Base-by-base conservation (phyloP, 2,797 vertebrate species). In the Acanthurus tractus region DNA sequence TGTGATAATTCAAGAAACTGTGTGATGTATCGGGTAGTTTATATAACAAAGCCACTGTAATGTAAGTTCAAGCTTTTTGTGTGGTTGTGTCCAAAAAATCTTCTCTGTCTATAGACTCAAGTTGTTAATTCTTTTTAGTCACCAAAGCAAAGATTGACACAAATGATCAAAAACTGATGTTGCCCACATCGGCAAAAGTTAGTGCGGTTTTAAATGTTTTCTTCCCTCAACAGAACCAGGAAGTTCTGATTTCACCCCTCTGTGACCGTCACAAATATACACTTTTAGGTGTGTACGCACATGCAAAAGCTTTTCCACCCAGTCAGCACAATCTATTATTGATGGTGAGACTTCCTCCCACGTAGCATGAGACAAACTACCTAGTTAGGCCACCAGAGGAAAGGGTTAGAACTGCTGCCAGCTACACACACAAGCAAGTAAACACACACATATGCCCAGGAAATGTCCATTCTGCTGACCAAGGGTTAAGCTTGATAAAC, bases 241-340 rank as follows among this genome's bases (percentile, higher is more conserved):
- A 71, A 25, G 14, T 38, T 46, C 11, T 58, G 29, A 48, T 71
- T 61, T 70, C 49, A 54, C 11, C 12, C 50, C 36, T 58, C 36
- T 8, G 17, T 44, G 17, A 81, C 59, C 12, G 1, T 73, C 62
- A 62, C 45, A 56, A 53, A 63, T 23, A 23, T 23, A 56, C 2
- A 5, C 22, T 52, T 70, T 42, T 53, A 48, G 15, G 46, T 48
- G 56, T 71, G 50, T 42, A 14, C 48, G 14, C 63, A 42, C 46
- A 62, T 3, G 36, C 67, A 73, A 29, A 63, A 20, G 74, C 81
- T 70, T 71, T 89, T 83, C 76, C 74, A 70, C 45, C 67, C 83
- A 82, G 86, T 92, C 92, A 92, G 83, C 91, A 83, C 46, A 83
- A 86, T 92, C 82, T 91, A 81, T 86, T 88, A 91, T 86, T 75